These are phyloP conservation scores for Teleiodes luculella DNA, from an alignment of 2,888 invertebrate genomes.

Conservation along the genomic window DNA sequence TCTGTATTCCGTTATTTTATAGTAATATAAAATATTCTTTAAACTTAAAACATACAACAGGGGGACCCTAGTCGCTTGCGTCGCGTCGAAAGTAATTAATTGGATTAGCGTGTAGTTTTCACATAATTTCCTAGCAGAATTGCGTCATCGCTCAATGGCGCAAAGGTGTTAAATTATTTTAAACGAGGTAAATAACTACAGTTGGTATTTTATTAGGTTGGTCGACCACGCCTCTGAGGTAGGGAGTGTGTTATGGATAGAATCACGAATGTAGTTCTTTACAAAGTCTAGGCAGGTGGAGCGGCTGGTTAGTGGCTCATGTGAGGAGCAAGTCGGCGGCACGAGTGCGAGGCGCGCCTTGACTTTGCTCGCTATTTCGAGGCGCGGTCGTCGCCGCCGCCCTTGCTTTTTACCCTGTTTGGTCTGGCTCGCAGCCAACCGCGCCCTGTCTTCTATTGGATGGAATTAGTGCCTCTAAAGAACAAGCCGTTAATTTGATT, in stretches of 20 bases:
- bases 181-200: conserved; percentile 34
- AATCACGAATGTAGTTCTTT: neutral
- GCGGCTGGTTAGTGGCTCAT: conserved; percentile 25
- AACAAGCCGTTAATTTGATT: conserved; percentile 47
- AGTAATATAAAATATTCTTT: neutral
- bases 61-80: neutral
- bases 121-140: conserved; percentile 24
- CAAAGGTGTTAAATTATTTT: conserved; percentile 36
- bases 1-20: conserved; percentile 10
- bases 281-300: neutral
- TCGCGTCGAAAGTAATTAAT: conserved; percentile 11
- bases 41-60: neutral
- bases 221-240: conserved; percentile 25
- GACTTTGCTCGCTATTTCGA: conserved; percentile 75
- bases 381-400: conserved; percentile 62
- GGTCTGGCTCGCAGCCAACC: conserved; percentile 66
- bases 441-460: conserved; percentile 32
- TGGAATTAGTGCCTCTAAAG: conserved; percentile 30
- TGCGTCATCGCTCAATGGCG: conserved; percentile 19
- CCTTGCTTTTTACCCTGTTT: conserved; percentile 76
- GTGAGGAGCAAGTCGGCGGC: conserved; percentile 32
- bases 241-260: conserved; percentile 35
- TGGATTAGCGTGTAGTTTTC: conserved; percentile 31
- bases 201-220: conserved; percentile 27
- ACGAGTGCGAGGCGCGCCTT: conserved; percentile 59